Conservation (phyloP, 2,888 invertebrate genomes). For the Apocheima hispidaria region DNA sequence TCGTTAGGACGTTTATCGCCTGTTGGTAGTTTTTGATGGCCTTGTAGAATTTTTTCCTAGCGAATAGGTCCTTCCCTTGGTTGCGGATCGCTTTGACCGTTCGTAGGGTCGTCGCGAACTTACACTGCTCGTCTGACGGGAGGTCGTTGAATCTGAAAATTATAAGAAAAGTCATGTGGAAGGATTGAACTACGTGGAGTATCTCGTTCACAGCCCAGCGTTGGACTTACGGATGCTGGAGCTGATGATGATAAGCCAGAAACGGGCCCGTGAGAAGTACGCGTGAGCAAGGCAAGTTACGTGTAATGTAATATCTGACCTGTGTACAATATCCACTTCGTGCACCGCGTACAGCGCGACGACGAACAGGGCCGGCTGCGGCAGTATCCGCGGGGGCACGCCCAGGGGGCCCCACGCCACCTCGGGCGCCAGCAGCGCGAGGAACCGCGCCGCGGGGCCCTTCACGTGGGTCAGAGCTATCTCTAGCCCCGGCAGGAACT, state of each 20-base stretch:
- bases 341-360: constrained; percentile 66
- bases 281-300: no score
- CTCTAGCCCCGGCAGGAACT: constrained; percentile 69
- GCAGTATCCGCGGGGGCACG: constrained; percentile 64
- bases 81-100: constrained; percentile 67
- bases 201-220: no score
- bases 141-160: constrained; percentile 72
- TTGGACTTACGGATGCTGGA: no score
- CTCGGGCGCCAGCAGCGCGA: constrained; percentile 65
- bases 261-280: no score
- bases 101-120: constrained; percentile 63
- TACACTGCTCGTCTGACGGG: constrained; percentile 68
- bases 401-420: constrained; percentile 70
- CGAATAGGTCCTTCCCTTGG: constrained; percentile 65
- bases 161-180: not conserved
- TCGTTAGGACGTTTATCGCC: constrained; percentile 61
- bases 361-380: constrained; percentile 68
- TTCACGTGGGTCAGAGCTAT: constrained; percentile 64
- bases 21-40: constrained; percentile 72
- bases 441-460: constrained; percentile 68
- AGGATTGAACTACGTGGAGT: no score
- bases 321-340: constrained; percentile 53
- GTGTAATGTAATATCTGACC: constrained; percentile 53
- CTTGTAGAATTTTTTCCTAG: constrained; percentile 57
- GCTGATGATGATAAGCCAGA: no score